A percentile compares a stretch with the other conserved stretches of the same genome.
These are phyloP conservation scores for Gambusia affinis DNA, from an alignment of 2,113 vertebrate species.

Conservation along the genomic window DNA sequence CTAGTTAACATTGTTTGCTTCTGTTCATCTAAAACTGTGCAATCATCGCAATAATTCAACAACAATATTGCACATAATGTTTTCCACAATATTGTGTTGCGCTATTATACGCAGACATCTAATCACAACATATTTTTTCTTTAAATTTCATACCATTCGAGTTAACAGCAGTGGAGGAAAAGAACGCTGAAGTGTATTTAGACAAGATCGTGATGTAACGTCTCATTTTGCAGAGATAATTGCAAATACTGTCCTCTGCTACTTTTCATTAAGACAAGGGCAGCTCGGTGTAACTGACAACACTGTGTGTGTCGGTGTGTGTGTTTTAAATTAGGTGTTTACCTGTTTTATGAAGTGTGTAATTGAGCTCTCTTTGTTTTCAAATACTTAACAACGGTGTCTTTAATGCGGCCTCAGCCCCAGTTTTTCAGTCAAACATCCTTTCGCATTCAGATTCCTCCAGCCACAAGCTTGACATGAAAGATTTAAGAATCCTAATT, in stretches of 20 bases:
- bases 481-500: constrained; percentile 12
- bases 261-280: constrained; percentile 26
- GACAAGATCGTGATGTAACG: neutral
- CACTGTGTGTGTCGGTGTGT: constrained; percentile 1
- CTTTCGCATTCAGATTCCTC: neutral
- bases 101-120: too few relatives aligned
- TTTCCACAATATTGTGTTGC: too few relatives aligned
- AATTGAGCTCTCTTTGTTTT: constrained; percentile 47
- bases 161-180: neutral
- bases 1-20: too few relatives aligned
- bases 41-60: too few relatives aligned
- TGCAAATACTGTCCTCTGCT: constrained; percentile 12
- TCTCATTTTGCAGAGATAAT: constrained; percentile 7
- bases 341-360: constrained; percentile 61
- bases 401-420: constrained; percentile 15
- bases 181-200: neutral
- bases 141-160: neutral
- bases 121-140: neutral
- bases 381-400: constrained; percentile 35
- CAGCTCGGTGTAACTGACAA: constrained; percentile 47
- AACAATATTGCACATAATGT: too few relatives aligned
- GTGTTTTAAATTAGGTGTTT: constrained; percentile 42
- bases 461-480: neutral
- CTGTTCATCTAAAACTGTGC: too few relatives aligned
- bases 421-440: constrained; percentile 15